These are phyloP conservation scores for Keiferia lycopersicella DNA, from an alignment of 2,888 invertebrate genomes.

Conservation along the genomic window DNA sequence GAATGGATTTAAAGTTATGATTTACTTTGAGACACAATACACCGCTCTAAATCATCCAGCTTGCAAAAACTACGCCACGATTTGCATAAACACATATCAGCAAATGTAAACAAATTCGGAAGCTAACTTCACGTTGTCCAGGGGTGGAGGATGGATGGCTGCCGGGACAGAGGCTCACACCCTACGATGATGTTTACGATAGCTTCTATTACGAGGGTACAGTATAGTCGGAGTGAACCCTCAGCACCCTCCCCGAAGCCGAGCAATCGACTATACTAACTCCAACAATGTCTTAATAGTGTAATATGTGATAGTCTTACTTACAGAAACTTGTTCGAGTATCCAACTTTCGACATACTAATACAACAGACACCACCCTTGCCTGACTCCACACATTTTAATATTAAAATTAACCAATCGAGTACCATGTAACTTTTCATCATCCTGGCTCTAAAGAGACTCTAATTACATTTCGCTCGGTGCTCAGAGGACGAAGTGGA, in stretches of 20 bases:
- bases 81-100: constrained; percentile 43
- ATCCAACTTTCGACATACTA: constrained; percentile 30
- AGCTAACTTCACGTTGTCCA: constrained; percentile 70
- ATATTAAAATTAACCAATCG: constrained; percentile 29
- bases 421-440: constrained; percentile 40
- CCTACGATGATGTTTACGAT: constrained; percentile 79
- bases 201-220: constrained; percentile 76
- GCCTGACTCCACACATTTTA: constrained; percentile 40
- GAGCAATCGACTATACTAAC: constrained; percentile 59
- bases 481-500: constrained; percentile 88
- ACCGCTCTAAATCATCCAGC: constrained; percentile 47
- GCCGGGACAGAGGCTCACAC: constrained; percentile 78
- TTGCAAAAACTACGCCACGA: constrained; percentile 47
- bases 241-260: constrained; percentile 56
- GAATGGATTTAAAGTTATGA: constrained; percentile 16
- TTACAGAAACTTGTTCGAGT: constrained; percentile 27
- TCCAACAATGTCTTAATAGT: constrained; percentile 30
- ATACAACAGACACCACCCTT: constrained; percentile 34
- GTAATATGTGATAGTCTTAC: constrained; percentile 21
- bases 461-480: constrained; percentile 71
- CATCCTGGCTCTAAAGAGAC: constrained; percentile 41
- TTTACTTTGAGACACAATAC: constrained; percentile 39
- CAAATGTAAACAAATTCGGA: constrained; percentile 53
- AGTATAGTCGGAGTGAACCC: constrained; percentile 70
- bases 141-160: constrained; percentile 78